phyloP scores from a whole-genome alignment of 37 sponge, comb jelly and placozoan genomes.

The Crambe crambe region DNA sequence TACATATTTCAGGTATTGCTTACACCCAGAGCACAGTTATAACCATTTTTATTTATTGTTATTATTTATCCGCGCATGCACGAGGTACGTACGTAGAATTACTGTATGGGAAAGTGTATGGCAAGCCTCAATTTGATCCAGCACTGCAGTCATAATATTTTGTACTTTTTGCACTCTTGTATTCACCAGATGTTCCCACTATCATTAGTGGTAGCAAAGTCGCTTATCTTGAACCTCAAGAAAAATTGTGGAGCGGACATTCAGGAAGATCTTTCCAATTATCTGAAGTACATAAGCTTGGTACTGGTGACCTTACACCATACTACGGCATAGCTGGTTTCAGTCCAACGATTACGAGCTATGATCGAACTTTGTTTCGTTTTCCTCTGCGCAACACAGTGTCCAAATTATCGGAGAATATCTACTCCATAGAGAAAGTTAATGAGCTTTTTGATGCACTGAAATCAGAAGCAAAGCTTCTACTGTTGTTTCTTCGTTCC shows the following conservation, averaged over 20 bases:
- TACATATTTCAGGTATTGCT: too few relatives aligned
- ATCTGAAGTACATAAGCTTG: not conserved
- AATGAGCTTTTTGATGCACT: constrained; percentile 21
- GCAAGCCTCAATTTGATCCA: too few relatives aligned
- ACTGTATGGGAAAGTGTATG: too few relatives aligned
- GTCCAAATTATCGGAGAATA: constrained; percentile 36
- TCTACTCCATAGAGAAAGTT: constrained; percentile 29
- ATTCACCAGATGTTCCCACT: constrained; percentile 62
- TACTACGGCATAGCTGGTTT: constrained; percentile 54
- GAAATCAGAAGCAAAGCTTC: constrained; percentile 31
- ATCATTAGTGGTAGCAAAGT: constrained; percentile 57
- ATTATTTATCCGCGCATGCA: too few relatives aligned
- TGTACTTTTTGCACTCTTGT: too few relatives aligned
- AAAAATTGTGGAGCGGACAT: constrained; percentile 43
- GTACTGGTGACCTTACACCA: constrained; percentile 18
- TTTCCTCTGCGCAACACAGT: constrained; percentile 69
- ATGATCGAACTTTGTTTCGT: constrained; percentile 65
- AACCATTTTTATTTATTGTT: too few relatives aligned
- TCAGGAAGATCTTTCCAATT: constrained; percentile 28
- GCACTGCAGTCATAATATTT: too few relatives aligned
- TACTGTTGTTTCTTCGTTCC: constrained; percentile 61
- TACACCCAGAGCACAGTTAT: too few relatives aligned
- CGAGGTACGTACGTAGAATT: too few relatives aligned
- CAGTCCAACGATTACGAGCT: not conserved
- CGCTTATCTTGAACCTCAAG: constrained; percentile 76